Percentiles rank a stretch among this genome's conserved stretches.
phyloP scores from a whole-genome alignment of 2,888 invertebrate species.

The Melanostoma scalare region DNA sequence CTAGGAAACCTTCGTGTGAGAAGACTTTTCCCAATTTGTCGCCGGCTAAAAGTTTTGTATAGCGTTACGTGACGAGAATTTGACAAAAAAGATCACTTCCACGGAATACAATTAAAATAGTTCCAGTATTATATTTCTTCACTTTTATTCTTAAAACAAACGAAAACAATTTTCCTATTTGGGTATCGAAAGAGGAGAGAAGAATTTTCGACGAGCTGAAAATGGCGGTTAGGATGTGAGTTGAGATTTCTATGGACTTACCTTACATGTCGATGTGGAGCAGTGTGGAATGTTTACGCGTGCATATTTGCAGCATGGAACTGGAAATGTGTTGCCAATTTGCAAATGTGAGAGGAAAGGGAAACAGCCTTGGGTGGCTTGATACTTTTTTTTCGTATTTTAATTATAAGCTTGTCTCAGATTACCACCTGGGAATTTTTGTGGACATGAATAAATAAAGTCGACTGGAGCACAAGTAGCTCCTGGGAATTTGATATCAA shows the following conservation, averaged over 20 bases:
- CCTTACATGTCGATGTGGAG: conserved; percentile 56
- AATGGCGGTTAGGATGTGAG: conserved; percentile 49
- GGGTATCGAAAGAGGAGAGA: conserved; percentile 16
- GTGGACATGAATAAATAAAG: too few relatives aligned
- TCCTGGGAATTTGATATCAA: conserved; percentile 51
- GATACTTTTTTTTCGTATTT: conserved; percentile 34
- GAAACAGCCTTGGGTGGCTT: conserved; percentile 34
- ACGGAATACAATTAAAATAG: conserved; percentile 65
- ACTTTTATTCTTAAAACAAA: conserved; percentile 25
- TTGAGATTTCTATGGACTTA: conserved; percentile 39
- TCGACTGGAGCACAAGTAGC: conserved; percentile 10
- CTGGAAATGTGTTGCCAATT: conserved; percentile 25
- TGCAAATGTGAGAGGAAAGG: conserved; percentile 41
- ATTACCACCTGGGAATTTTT: conserved; percentile 66
- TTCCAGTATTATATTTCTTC: conserved; percentile 36
- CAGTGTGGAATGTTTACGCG: conserved; percentile 52
- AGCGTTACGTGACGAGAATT: conserved; percentile 55
- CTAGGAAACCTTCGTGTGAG: conserved; percentile 40
- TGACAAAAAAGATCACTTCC: conserved; percentile 42
- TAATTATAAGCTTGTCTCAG: conserved; percentile 57
- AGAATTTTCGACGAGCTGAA: conserved; percentile 4
- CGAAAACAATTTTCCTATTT: not conserved
- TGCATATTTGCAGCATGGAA: conserved; percentile 30
- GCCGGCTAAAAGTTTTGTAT: conserved; percentile 26
- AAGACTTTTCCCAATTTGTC: conserved; percentile 59